A percentile compares a stretch with the other conserved stretches of the same genome.
Conservation (phyloP, 2,797 vertebrate species). For the Galagoides demidoff region DNA sequence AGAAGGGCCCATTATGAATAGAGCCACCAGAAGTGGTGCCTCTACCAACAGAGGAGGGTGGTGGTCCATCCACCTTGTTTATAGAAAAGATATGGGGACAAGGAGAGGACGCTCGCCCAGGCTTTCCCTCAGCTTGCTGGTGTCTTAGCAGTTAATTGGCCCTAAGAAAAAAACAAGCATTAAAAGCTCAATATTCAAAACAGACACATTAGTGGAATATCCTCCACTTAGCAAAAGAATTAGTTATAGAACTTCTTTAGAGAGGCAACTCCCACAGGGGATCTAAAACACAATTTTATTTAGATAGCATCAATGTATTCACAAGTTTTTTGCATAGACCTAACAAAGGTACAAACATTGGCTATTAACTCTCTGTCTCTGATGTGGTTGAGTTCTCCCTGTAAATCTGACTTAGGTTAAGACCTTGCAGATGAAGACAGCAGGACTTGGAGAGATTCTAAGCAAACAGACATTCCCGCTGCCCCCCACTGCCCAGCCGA, state of each 20-base stretch:
- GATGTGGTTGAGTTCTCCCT: background rate
- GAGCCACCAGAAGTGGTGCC: background rate
- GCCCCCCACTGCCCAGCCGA: accelerated
- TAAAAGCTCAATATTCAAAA: background rate
- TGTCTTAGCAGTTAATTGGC: too few relatives aligned
- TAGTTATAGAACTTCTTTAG: background rate
- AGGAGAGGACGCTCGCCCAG: background rate
- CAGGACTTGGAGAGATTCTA: background rate
- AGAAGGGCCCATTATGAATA: background rate
- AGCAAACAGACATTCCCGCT: background rate
- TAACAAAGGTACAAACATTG: background rate
- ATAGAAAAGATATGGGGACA: background rate
- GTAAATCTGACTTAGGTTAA: background rate
- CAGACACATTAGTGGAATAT: background rate
- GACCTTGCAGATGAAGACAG: background rate
- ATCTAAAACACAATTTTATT: background rate
- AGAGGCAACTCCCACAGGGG: background rate
- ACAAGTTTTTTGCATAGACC: background rate
- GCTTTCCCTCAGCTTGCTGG: background rate
- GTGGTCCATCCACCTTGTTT: background rate
- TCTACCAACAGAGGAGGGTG: background rate
- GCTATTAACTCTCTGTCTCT: background rate
- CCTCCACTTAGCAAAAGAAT: background rate
- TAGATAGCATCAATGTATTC: background rate
- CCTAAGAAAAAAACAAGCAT: background rate